phyloP scores from a whole-genome alignment of 2,888 invertebrate genomes.

The Brachyptera risi region DNA sequence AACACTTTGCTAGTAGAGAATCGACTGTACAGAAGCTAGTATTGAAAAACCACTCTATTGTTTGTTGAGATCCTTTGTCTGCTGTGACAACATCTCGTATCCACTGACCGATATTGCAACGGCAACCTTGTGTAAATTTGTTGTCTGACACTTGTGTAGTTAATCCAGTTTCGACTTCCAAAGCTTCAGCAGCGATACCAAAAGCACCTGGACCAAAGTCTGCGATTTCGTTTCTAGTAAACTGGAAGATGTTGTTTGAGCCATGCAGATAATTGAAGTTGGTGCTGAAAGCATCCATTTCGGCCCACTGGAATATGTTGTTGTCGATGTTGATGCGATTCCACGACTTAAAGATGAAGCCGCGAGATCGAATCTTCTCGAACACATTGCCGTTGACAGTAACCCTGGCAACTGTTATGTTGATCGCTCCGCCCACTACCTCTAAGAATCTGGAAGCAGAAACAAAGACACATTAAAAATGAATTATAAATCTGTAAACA shows the following conservation, averaged over 20 bases:
- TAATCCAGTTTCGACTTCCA: slow-evolving; percentile 37
- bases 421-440: slow-evolving; percentile 59
- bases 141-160: slow-evolving; percentile 53
- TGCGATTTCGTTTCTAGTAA: slow-evolving; percentile 56
- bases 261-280: slow-evolving; percentile 41
- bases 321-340: slow-evolving; percentile 58
- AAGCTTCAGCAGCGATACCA: slow-evolving; percentile 27
- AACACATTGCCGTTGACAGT: slow-evolving; percentile 59
- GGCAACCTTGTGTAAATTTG: slow-evolving; percentile 59
- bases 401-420: slow-evolving; percentile 58
- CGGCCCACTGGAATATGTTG: slow-evolving; percentile 60
- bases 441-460: slow-evolving; percentile 56
- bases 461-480: neutral
- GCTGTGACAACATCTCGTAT: slow-evolving; percentile 47
- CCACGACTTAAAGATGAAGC: slow-evolving; percentile 64
- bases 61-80: slow-evolving; percentile 48
- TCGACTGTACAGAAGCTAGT: slow-evolving; percentile 62
- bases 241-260: slow-evolving; percentile 48
- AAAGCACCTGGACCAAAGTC: slow-evolving; percentile 41
- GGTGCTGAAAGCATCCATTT: slow-evolving; percentile 50
- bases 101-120: slow-evolving; percentile 59
- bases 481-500: no score
- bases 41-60: slow-evolving; percentile 39
- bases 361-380: slow-evolving; percentile 52
- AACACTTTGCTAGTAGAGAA: slow-evolving; percentile 56